phyloP scores from a whole-genome alignment of 64 coral and sea anemone genomes.

The Astreopora myriophthalma region DNA sequence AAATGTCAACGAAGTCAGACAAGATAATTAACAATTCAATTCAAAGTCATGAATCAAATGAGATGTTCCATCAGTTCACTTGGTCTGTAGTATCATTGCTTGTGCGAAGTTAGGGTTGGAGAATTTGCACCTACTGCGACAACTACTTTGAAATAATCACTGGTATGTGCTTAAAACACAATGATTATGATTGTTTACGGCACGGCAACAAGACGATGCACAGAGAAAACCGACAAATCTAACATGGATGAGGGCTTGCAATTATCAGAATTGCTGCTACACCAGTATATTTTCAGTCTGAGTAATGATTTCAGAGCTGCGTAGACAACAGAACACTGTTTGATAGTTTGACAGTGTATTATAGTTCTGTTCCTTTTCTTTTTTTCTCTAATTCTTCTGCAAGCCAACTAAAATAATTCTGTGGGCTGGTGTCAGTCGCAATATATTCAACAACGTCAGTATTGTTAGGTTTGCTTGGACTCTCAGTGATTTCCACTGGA shows the following conservation, averaged over 20 bases:
- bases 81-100: too few species aligned
- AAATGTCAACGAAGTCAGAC: slow-evolving; percentile 9
- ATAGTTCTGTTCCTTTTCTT: neutral
- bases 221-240: too few species aligned
- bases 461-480: neutral
- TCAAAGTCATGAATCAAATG: too few species aligned
- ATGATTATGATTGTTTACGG: too few species aligned
- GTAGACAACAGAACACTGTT: slow-evolving; percentile 56
- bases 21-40: slow-evolving; percentile 7
- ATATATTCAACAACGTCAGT: neutral
- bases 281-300: neutral
- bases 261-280: too few species aligned
- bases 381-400: slow-evolving; percentile 16
- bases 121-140: too few species aligned
- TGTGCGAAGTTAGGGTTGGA: too few species aligned
- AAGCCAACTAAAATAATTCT: neutral
- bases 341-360: slow-evolving; percentile 76
- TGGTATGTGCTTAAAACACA: too few species aligned
- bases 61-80: too few species aligned
- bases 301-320: slow-evolving; percentile 52
- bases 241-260: too few species aligned
- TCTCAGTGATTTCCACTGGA: neutral
- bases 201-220: too few species aligned
- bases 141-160: too few species aligned
- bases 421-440: neutral